Evolutionary conservation across 2,113 vertebrate species (phyloP).

Genomic region (Ctenodactylus gundi): DNA sequence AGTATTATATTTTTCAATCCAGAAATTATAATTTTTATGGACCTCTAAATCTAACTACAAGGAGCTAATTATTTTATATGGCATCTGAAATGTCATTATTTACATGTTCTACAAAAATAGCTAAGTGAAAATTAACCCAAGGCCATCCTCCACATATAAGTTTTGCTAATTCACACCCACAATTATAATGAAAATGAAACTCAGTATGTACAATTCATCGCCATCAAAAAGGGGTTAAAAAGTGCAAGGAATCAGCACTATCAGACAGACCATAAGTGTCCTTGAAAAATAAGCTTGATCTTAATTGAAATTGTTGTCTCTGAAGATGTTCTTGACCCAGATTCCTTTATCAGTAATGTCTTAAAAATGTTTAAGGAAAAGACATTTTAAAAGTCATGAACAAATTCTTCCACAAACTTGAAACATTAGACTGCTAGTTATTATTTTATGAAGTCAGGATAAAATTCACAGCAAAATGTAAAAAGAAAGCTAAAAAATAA

Average conservation of each 20-base stretch:
- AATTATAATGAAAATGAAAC: background rate
- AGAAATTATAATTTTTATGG: background rate
- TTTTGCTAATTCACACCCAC: background rate
- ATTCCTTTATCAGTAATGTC: background rate
- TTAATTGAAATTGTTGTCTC: background rate
- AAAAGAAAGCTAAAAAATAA: background rate
- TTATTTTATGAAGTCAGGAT: background rate
- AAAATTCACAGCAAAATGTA: background rate
- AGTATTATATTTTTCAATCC: background rate
- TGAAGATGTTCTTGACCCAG: background rate
- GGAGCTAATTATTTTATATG: background rate
- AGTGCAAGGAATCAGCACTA: background rate
- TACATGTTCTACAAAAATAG: background rate
- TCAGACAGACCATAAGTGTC: too few species aligned
- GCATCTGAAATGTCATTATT: background rate
- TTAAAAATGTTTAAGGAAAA: background rate
- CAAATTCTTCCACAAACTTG: background rate
- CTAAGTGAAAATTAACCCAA: background rate
- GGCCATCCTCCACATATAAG: background rate
- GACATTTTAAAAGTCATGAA: background rate
- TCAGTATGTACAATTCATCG: background rate
- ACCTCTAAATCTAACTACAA: background rate
- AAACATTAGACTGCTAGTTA: background rate
- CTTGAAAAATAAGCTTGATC: background rate
- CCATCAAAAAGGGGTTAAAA: background rate